These are phyloP conservation scores for Drymodes brunneopygia DNA, from an alignment of 2,113 vertebrate genomes.

Conservation along the genomic window DNA sequence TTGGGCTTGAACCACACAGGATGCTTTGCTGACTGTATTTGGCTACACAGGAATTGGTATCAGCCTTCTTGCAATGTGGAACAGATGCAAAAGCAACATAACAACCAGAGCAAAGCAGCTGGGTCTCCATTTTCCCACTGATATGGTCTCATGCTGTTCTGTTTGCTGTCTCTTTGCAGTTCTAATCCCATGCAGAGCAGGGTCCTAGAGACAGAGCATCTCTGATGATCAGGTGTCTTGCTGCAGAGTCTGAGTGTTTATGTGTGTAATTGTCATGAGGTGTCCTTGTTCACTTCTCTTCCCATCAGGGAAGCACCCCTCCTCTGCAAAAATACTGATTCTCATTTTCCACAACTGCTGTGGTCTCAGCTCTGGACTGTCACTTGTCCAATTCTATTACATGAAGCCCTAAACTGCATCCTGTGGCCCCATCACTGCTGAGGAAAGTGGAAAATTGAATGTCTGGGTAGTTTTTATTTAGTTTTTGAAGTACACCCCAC, in stretches of 20 bases:
- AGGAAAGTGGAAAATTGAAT: constrained; percentile 41
- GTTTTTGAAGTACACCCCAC: neutral
- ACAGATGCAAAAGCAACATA: neutral
- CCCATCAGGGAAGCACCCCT: fast-evolving
- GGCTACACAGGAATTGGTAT: neutral
- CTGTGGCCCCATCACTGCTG: neutral
- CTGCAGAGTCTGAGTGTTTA: neutral
- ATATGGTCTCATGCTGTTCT: fast-evolving
- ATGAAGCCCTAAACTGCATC: neutral
- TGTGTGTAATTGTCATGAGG: constrained; percentile 8
- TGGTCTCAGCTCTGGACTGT: neutral
- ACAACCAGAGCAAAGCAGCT: neutral
- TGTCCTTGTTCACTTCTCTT: neutral
- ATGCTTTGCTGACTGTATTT: neutral
- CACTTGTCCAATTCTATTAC: neutral
- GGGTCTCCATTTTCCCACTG: neutral
- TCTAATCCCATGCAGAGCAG: neutral
- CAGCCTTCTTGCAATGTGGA: neutral
- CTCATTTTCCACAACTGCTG: constrained; percentile 2
- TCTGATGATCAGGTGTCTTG: neutral
- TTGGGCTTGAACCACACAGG: neutral
- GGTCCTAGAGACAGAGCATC: neutral
- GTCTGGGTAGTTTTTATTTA: neutral
- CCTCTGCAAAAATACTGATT: neutral
- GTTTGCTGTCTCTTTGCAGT: neutral